Base-by-base conservation (phyloP, 2,113 vertebrate species). In the Ranitomeya imitator region DNA sequence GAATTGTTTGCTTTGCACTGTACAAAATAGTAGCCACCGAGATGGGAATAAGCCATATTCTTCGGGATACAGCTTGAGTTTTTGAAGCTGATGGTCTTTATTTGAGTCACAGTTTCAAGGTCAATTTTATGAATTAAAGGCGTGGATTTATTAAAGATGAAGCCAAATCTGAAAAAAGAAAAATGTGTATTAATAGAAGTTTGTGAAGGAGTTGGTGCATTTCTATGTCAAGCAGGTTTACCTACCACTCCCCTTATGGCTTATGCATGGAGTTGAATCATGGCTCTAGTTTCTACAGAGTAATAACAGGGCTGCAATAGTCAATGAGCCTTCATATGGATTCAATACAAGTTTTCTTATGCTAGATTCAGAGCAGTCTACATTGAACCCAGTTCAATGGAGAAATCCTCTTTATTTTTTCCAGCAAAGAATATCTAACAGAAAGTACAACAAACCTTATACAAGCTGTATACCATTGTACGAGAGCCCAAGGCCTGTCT, bases 11-110 rank as follows among this genome's bases (percentile, higher is more conserved):
- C 92, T 80, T 89, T 88, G 90, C 98, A 99, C 86, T 97, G 96
- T 85, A 99, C 84, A 0, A 99, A 95, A 92, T 96, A 98, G 93
- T 97, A 97, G 31, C 98, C 98, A 0, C 97, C 97, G 86, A 99
- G 92, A 90, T 99, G 98, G 0, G 96, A 98, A 90, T 98, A 97
- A 0, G 96, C 98, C 96, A 99, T 97, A 94, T 93, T 93, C 90
- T 93, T 92, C 0, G 98, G 98, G 0, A 94, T 0, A 60, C 98
- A 99, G 95, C 96, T 91, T 5, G 93, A 91, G 83, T 93, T 94
- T 71, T 90, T 92, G 74, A 99, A 94, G 92, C 86, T 93, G 92
- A 99, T 96, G 31, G 96, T 98, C 93, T 98, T 98, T 89, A 99
- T 87, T 11, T 88, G 94, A 74, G 93, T 93, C 92, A 99, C 93